phyloP scores from a whole-genome alignment of 2,113 vertebrate genomes.

The Trochalopteron elliotii region DNA sequence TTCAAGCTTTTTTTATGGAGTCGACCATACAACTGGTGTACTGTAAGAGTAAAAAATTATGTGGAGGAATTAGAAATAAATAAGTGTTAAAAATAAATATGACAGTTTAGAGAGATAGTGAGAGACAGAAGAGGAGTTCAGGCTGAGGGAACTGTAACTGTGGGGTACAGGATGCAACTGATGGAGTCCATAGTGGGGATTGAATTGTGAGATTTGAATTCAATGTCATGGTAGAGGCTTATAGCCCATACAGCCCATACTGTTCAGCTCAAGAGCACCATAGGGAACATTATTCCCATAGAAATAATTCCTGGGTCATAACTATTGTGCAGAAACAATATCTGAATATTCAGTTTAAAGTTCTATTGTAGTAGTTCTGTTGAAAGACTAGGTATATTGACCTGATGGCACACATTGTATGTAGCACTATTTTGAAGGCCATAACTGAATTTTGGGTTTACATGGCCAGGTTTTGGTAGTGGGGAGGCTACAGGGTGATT shows the following conservation, averaged over 20 bases:
- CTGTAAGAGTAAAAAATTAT: neutral
- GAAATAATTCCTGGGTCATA: neutral
- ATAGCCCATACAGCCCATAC: neutral
- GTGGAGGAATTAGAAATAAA: neutral
- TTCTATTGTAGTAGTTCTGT: neutral
- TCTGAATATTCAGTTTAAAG: neutral
- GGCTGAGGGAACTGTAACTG: neutral
- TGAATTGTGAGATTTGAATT: neutral
- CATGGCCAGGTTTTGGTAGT: neutral
- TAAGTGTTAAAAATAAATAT: neutral
- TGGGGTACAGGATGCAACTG: neutral
- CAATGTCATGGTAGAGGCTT: neutral
- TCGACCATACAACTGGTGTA: neutral
- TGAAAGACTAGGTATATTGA: neutral
- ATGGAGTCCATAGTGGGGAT: neutral
- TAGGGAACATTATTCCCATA: fast-evolving
- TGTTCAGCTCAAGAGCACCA: neutral
- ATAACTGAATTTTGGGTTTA: neutral
- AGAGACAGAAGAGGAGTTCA: neutral
- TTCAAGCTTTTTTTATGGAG: neutral
- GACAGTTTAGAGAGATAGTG: neutral
- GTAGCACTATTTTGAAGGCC: neutral
- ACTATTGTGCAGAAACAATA: neutral
- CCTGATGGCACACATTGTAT: neutral
- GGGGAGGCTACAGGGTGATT: neutral